Evolutionary conservation across 1,140 invertebrate species (phyloP), one percentile per base, ranked within the genome.

Genomic region (Anoplophora glabripennis): DNA sequence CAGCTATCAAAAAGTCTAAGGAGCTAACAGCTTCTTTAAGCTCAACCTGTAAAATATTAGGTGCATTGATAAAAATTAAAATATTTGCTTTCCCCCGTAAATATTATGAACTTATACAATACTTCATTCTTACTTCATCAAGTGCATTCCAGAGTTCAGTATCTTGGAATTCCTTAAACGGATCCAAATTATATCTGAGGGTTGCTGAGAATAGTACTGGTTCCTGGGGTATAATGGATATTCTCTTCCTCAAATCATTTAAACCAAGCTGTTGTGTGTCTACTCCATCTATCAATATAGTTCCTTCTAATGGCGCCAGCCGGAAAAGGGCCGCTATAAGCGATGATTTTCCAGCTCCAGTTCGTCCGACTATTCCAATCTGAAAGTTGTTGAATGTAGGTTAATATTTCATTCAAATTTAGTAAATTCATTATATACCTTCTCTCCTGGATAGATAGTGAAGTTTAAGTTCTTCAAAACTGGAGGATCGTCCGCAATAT

Each of bases 221-320:
- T 57, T 86, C 87, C 76, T 94, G 92, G 5, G 93, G 92, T 63
- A 93, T 92, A 37, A 92, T 90, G 1, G 89, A 86, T 11, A 94
- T 85, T 51, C 83, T 82, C 1, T 81, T 80, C 44, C 92, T 77
- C 1, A 95, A 75, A n/a, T 86, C 81, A 49, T 85, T 81, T 7
- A 94, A 72, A 0, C 84, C 82, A 34, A 94, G 74, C 1, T 69
- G 73, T 4, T 77, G 76, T 0, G 84, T 87, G 57, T 90, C 81
- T 0, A 85, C 73, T 7, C 75, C 83, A 70, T 94, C 92, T 44
- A 94, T 87, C 42, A 77, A 73, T 18, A 93, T 86, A 7, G 82
- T 72, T 0, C 89, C 89, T 35, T 85, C 83, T 10, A 88, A 80
- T 14, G 60, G 61, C 1, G 81, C 79, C 37, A 93, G 63, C 0